phyloP scores from a whole-genome alignment of 1,140 invertebrate genomes.

The Dufourea novaeangliae region DNA sequence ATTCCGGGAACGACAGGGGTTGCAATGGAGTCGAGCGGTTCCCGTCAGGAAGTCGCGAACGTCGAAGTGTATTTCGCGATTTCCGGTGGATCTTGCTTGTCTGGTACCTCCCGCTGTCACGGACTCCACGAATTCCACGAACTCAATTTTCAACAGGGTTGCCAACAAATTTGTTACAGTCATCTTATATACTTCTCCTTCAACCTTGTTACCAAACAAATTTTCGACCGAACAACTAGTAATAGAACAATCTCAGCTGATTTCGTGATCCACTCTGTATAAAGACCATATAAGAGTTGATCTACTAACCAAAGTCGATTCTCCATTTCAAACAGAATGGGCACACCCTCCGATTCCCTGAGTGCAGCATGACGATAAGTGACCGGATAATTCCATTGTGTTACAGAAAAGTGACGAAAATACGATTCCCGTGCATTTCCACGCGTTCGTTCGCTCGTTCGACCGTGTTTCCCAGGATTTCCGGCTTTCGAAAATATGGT shows the following conservation, averaged over 20 bases:
- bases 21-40: background rate
- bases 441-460: no score
- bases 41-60: constrained; percentile 32
- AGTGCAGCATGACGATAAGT: background rate
- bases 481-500: background rate
- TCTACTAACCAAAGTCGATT: background rate
- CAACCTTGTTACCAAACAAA: no score
- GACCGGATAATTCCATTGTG: background rate
- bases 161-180: no score
- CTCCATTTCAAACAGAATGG: background rate
- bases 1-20: constrained; percentile 6
- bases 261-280: no score
- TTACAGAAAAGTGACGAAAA: background rate
- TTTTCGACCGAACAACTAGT: no score
- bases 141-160: no score
- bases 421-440: background rate
- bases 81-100: constrained; percentile 37
- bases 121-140: constrained; percentile 15
- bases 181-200: no score
- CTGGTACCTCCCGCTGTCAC: background rate
- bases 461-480: background rate
- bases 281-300: no score
- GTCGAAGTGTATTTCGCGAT: constrained; percentile 46
- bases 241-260: no score
- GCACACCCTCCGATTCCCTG: background rate